Base-by-base conservation (phyloP, 2,888 invertebrate species). In the Caenorhabditis imperialis region DNA sequence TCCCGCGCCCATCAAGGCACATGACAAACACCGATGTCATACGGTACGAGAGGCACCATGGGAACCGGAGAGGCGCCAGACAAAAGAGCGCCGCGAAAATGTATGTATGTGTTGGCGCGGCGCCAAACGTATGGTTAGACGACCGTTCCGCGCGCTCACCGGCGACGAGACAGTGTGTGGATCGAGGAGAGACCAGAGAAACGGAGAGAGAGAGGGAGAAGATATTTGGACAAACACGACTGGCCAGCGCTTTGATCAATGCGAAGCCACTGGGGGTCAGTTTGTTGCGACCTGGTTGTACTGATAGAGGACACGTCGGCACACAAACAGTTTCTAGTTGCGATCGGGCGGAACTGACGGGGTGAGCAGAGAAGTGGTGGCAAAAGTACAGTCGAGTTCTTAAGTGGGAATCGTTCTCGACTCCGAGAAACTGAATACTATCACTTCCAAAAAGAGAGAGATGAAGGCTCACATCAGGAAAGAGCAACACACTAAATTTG, bases 91-190 rank as follows among this genome's bases (percentile, higher is more conserved):
- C 4, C 14, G 7, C 16, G 47, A 58, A 58, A 58, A 58, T 7
- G 10, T 7, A 10, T 7, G 30, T 7, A 30, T 58, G 38, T 58
- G 48, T 48, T 58, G 58, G 58, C 58, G 48, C 58, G 20, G 58
- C 48, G 58, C 58, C 58, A 58, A 58, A 23, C 58, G 47, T 47
- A 58, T 58, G 58, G 58, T 58, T 58, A 58, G 25, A 42, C 20
- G 18, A 33, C 55, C 33, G 35, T 35, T 47, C 45, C 45, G 57
- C 47, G 47, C 57, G 35, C n/a, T n/a, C n/a, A n/a, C n/a, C 50
- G 22, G 30, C 33, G 16, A 7, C n/a, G 33, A 35, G 50, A 50
- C 7, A 50, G 35, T 7, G 23, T 12, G 44, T 12, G 10, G 22
- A 44, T 22, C 4, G 14, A 7, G 48, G 50, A 50, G 50, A 35